phyloP scores from a whole-genome alignment of 2,888 invertebrate species.

The Latrodectus elegans region DNA sequence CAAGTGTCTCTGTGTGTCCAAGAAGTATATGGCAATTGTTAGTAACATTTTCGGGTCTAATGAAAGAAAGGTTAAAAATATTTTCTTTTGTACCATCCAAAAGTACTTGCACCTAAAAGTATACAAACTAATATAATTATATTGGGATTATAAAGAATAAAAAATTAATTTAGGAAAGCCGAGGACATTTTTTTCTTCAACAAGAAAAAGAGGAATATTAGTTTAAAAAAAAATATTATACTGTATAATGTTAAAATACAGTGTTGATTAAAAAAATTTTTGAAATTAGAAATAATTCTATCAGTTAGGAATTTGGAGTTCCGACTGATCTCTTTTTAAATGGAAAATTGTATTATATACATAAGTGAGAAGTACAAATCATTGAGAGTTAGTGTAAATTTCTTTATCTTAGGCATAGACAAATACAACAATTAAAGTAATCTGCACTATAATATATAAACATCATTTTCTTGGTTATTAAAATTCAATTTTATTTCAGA shows the following conservation, averaged over 20 bases:
- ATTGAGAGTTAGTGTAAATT: too few relatives aligned
- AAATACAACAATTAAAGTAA: too few relatives aligned
- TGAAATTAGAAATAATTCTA: neutral
- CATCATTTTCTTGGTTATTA: too few relatives aligned
- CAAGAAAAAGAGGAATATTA: too few relatives aligned
- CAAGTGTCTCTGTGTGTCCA: constrained; percentile 29
- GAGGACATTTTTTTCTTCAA: too few relatives aligned
- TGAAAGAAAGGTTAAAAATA: constrained; percentile 39
- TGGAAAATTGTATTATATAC: too few relatives aligned
- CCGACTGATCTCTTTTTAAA: too few relatives aligned
- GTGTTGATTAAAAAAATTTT: neutral
- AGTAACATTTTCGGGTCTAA: constrained; percentile 27
- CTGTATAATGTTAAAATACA: neutral
- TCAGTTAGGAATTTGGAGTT: too few relatives aligned
- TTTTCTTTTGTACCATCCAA: constrained; percentile 53
- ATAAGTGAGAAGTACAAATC: too few relatives aligned
- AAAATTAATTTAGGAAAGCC: neutral
- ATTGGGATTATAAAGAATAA: neutral
- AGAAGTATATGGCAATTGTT: constrained; percentile 35
- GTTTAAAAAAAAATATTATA: neutral
- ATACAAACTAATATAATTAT: neutral
- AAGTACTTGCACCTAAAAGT: constrained; percentile 49
- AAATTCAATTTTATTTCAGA: too few relatives aligned
- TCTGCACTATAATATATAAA: too few relatives aligned
- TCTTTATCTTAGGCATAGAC: too few relatives aligned